Evolutionary conservation across 2,888 invertebrate genomes (phyloP), one percentile per base, ranked within the genome.

Genomic region (Minunthozetes semirufus): DNA sequence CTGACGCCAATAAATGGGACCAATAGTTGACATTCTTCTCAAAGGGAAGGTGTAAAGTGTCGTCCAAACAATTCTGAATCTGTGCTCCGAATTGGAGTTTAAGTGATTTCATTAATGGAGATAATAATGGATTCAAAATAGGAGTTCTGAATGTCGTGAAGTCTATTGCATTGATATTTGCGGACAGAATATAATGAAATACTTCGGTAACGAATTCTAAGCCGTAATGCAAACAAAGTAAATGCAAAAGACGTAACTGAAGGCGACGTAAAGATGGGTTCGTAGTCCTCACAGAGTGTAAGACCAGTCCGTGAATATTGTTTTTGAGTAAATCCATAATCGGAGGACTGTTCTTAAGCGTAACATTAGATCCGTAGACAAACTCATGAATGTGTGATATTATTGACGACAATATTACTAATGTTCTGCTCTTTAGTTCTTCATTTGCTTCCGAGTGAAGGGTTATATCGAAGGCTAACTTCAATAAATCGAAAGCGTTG

Each of bases 161-260:
- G 29, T 73, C 63, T n/a, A 46, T 68, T 0, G 46, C 50, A 22
- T 73, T n/a, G n/a, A 61, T 15, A 22, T 70, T 46, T 38, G 76
- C 13, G 38, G 70, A 70, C 70, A 76, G 29, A 46, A 76, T 33
- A 46, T 68, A 29, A 42, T 75, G 73, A 22, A 76, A 71, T 8
- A 76, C 68, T 73, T 75, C 56, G 42, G 56, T 73, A 0, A 76
- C 38, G 42, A 75, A 76, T 27, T 75, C 70, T 15, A 63, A 13
- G 9, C 75, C 75, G 53, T 72, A 76, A 63, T 74, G 46, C 25
- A 76, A 50, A 38, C 76, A 76, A 33, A 76, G 38, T 15, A 76
- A 72, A n/a, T 76, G 50, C 6, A 76, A 19, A 11, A 76, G 19
- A 50, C 73, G 48, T 25, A 74, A 46, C 73, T 76, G 76, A 33